Conservation (phyloP, 1,140 invertebrate species). For the Apis florea region DNA sequence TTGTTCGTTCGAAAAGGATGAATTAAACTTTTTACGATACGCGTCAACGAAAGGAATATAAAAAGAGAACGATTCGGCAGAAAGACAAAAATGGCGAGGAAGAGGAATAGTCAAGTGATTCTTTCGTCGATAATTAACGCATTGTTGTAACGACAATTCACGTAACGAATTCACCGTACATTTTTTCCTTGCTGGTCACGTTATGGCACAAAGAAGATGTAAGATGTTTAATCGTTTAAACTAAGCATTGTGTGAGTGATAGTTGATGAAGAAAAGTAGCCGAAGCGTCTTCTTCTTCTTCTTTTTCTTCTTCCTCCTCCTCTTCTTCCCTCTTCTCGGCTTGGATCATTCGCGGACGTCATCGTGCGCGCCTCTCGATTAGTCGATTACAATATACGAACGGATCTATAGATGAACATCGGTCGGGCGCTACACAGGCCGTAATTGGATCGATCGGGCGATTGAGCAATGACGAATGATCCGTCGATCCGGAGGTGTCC, state of each 20-base stretch:
- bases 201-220: not conserved
- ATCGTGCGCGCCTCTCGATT: conserved; percentile 54
- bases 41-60: no score
- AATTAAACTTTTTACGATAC: not conserved
- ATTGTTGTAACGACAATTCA: conserved; percentile 27
- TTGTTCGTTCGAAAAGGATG: not conserved
- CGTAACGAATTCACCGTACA: conserved; percentile 30
- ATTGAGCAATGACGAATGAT: conserved; percentile 69
- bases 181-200: no score
- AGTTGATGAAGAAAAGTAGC: conserved; percentile 14
- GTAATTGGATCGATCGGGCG: conserved; percentile 67
- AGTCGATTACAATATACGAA: conserved; percentile 60
- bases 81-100: not conserved
- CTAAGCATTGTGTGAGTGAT: conserved; percentile 23
- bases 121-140: conserved; percentile 26
- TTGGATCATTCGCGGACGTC: conserved; percentile 21
- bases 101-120: not conserved
- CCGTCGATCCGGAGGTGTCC: conserved; percentile 55
- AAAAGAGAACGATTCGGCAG: not conserved
- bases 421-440: conserved; percentile 52
- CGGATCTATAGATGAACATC: conserved; percentile 52
- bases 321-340: not conserved
- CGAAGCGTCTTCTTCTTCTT: not conserved
- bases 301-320: no score
- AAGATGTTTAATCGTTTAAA: conserved; percentile 36